phyloP scores from a whole-genome alignment of 2,113 vertebrate species.

The Petromus typicus region DNA sequence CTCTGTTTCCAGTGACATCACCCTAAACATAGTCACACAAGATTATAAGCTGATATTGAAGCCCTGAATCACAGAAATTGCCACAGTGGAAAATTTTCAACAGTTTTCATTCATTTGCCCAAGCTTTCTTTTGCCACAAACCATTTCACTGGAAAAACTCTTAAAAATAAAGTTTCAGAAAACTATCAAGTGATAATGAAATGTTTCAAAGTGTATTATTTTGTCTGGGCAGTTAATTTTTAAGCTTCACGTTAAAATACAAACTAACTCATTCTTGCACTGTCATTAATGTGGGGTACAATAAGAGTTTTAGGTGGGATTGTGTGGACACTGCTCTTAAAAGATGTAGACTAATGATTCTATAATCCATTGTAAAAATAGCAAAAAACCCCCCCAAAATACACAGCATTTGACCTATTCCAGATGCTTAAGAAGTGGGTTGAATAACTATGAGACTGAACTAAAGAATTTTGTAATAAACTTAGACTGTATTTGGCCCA shows the following conservation, averaged over 20 bases:
- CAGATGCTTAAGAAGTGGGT: neutral
- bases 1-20: neutral
- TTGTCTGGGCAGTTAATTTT: neutral
- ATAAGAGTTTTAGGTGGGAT: neutral
- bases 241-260: conserved; percentile 15
- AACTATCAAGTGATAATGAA: neutral
- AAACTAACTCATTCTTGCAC: neutral
- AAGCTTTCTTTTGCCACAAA: neutral
- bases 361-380: neutral
- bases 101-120: neutral
- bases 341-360: neutral
- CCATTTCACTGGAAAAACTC: conserved; percentile 13
- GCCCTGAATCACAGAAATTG: neutral
- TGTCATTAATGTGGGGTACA: neutral
- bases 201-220: neutral
- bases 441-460: neutral
- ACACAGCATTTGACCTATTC: neutral
- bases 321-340: neutral
- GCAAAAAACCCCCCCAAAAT: neutral
- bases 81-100: neutral
- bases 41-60: neutral
- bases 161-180: neutral
- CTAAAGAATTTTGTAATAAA: neutral
- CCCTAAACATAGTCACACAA: neutral
- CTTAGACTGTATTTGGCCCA: neutral